These are phyloP conservation scores for Dicrostonyx torquatus DNA, from an alignment of 2,797 vertebrate genomes.

Conservation along the genomic window DNA sequence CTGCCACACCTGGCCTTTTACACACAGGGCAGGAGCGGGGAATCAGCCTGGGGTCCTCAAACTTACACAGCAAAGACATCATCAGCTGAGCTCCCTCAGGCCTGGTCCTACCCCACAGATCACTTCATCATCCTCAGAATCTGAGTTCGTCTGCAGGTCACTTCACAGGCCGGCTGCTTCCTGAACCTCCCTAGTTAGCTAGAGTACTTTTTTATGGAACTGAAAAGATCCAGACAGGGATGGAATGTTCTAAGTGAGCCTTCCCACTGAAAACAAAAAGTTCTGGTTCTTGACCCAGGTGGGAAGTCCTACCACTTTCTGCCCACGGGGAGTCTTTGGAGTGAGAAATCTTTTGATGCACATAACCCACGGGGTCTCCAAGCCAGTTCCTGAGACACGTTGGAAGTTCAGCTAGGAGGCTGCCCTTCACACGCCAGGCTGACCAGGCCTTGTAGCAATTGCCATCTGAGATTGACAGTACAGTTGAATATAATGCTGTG, in stretches of 20 bases:
- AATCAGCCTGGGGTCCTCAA: neutral
- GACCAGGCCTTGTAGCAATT: accelerated
- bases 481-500: accelerated
- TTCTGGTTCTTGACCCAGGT: neutral
- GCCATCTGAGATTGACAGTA: accelerated
- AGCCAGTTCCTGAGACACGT: neutral
- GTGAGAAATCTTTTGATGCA: neutral
- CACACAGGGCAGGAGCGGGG: no score
- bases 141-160: neutral
- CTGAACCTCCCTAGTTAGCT: neutral
- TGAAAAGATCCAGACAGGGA: neutral
- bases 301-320: neutral
- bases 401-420: neutral
- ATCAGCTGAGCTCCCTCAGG: neutral
- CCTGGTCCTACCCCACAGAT: neutral
- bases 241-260: neutral
- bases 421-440: neutral
- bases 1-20: neutral
- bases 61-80: neutral
- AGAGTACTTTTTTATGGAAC: neutral
- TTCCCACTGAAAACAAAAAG: neutral
- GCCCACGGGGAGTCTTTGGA: neutral
- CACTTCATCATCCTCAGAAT: neutral
- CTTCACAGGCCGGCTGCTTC: neutral
- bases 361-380: neutral